Percentiles rank a stretch among this genome's conserved stretches.
These are phyloP conservation scores for Semnornis frantzii DNA, from an alignment of 2,113 vertebrate genomes.

Conservation along the genomic window DNA sequence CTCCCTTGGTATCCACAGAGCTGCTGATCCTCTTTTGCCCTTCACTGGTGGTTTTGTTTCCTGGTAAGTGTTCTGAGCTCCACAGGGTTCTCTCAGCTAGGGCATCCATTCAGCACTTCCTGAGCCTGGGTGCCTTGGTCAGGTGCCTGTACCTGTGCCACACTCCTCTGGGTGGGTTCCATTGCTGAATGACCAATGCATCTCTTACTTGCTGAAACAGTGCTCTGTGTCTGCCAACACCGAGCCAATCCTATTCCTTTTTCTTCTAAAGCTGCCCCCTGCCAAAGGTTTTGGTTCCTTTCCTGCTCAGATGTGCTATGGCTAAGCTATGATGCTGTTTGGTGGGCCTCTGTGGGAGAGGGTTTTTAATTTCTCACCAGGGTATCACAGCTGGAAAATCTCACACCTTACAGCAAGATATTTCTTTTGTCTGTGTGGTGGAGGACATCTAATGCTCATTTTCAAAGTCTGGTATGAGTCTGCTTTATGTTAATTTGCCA, in stretches of 20 bases:
- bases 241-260: background rate
- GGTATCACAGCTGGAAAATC: background rate
- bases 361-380: background rate
- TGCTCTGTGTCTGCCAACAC: background rate
- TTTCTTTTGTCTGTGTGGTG: background rate
- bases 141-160: background rate
- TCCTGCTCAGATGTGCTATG: background rate
- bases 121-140: background rate
- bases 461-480: conserved; percentile 25
- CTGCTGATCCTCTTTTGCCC: background rate
- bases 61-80: background rate
- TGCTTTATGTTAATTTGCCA: conserved; percentile 54
- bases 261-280: background rate
- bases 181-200: background rate
- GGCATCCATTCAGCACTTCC: background rate
- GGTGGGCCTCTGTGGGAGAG: background rate
- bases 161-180: background rate
- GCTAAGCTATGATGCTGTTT: background rate
- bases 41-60: background rate
- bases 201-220: background rate
- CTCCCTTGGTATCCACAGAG: background rate
- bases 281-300: background rate
- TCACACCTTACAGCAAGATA: background rate
- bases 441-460: background rate
- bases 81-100: background rate